phyloP scores from a whole-genome alignment of 1,140 invertebrate species.

The Acromyrmex echinatior region DNA sequence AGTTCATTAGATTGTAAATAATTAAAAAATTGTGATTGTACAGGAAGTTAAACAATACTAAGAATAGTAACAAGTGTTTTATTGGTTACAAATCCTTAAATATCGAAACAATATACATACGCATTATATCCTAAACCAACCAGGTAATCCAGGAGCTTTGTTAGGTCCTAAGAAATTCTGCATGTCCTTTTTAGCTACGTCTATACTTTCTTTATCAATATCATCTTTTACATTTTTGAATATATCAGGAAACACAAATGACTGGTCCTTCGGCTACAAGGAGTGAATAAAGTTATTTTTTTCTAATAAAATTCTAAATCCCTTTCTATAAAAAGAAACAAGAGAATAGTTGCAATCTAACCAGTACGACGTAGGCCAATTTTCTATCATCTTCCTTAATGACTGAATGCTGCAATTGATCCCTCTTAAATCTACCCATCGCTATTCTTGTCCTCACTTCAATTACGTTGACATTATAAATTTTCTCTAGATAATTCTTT shows the following conservation, averaged over 20 bases:
- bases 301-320: conserved; percentile 65
- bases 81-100: conserved; percentile 48
- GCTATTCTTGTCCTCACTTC: conserved; percentile 91
- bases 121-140: conserved; percentile 86
- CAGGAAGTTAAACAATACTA: not conserved
- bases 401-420: conserved; percentile 88
- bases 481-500: conserved; percentile 97
- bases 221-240: conserved; percentile 81
- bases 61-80: conserved; percentile 33
- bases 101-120: conserved; percentile 9
- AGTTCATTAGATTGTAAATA: not conserved
- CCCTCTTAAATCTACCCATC: conserved; percentile 88
- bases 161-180: conserved; percentile 85
- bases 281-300: conserved; percentile 9
- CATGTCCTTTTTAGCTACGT: conserved; percentile 85
- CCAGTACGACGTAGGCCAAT: conserved; percentile 93
- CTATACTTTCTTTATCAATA: conserved; percentile 83
- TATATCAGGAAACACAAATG: conserved; percentile 88
- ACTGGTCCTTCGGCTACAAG: conserved; percentile 87
- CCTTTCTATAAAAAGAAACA: not conserved
- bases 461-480: conserved; percentile 94
- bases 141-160: conserved; percentile 87
- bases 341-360: conserved; percentile 85
- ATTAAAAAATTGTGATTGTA: not conserved
- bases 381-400: conserved; percentile 95